Evolutionary conservation across 2,113 vertebrate species (phyloP).

Genomic region (Jacana jacana): DNA sequence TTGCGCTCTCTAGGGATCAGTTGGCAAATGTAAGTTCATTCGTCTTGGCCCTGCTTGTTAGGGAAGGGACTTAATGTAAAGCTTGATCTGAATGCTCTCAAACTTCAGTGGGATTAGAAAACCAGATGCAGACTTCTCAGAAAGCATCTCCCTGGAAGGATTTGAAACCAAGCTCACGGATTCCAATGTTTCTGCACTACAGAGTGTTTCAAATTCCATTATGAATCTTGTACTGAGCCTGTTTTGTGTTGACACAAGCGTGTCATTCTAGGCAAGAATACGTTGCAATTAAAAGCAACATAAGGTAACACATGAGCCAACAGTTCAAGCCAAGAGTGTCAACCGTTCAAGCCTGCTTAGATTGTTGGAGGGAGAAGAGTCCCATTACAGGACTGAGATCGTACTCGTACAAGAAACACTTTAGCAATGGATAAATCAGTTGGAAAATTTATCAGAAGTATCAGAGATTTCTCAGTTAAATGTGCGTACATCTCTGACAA

Average conservation of each 20-base stretch:
- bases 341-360: background rate
- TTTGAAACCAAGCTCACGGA: background rate
- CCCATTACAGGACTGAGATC: background rate
- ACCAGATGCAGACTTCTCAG: conserved; percentile 10
- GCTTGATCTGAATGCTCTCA: background rate
- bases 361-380: background rate
- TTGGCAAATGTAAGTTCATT: background rate
- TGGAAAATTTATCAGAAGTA: background rate
- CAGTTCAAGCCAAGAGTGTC: background rate
- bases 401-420: background rate
- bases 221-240: background rate
- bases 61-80: background rate
- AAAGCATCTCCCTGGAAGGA: conserved; percentile 2
- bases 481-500: background rate
- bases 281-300: background rate
- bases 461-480: background rate
- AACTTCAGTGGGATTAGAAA: conserved; percentile 22
- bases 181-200: background rate
- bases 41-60: background rate
- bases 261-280: background rate
- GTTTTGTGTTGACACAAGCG: background rate
- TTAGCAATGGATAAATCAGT: background rate
- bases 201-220: conserved; percentile 1
- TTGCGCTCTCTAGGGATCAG: background rate
- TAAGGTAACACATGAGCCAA: background rate